Evolutionary conservation across 2,888 invertebrate species (phyloP), one percentile per base, ranked within the genome.

Genomic region (Ptilodon capucinus): DNA sequence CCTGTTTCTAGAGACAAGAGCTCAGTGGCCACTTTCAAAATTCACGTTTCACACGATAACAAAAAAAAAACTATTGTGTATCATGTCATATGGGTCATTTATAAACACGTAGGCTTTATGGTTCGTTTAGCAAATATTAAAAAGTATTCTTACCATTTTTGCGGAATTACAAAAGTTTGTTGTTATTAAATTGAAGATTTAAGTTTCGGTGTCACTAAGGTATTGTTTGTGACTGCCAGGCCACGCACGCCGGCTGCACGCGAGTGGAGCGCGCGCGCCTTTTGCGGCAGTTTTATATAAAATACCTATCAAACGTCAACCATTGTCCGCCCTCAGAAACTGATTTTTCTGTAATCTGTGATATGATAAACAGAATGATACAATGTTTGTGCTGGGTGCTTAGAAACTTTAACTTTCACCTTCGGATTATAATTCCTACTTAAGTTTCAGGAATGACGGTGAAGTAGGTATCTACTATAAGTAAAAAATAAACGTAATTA

Each of bases 201-300:
- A 36, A 16, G 18, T 18, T 18, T 21, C 6, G 13, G 11, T 36
- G 48, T 21, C 56, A 60, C 45, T 46, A n/a, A n/a, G n/a, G n/a
- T n/a, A 41, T 30, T 36, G 40, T 48, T 46, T 38, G 51, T 41
- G 35, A 40, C 38, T 28, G 43, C 56, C 51, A 49, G 52, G 51
- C 57, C 45, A 61, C 52, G 55, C 58, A 58, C 72, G 68, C 62
- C 61, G 53, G 57, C 67, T 52, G 60, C 44, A 55, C 59, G 58
- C 72, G 68, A 80, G 68, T 82, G 79, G 60, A 52, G 51, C 51
- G 48, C 21, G 48, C 48, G 56, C 41, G 48, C 32, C 25, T 46
- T 65, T 54, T 55, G 60, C 64, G 55, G 54, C 47, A 63, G 58
- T 72, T 82, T 78, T 82, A 82, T 83, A 81, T 66, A 65, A 72